Evolutionary conservation across 2,888 invertebrate species (phyloP).

Genomic region (Smittia aterrima): DNA sequence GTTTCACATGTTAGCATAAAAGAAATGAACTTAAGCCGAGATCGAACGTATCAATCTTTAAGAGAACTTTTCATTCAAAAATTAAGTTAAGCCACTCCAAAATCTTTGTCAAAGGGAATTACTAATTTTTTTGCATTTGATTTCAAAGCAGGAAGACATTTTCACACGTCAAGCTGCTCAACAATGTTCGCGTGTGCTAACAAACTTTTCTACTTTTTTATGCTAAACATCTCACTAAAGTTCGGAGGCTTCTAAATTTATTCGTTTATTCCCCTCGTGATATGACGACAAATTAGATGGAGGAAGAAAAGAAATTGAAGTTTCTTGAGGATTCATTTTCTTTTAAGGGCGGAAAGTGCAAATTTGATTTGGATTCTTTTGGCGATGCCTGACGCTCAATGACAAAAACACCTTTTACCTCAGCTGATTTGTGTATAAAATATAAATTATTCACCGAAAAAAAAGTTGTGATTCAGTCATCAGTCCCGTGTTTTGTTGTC

Average conservation of each 20-base stretch:
- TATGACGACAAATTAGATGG: neutral
- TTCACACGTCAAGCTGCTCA: constrained; percentile 1
- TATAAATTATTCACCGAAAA: constrained; percentile 10
- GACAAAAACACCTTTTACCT: neutral
- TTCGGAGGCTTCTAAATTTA: neutral
- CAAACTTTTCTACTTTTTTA: neutral
- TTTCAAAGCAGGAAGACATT: neutral
- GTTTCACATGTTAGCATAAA: too few relatives aligned
- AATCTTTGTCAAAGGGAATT: neutral
- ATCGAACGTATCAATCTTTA: too few relatives aligned
- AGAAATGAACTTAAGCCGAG: too few relatives aligned
- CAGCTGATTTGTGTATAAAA: neutral
- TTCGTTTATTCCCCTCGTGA: neutral
- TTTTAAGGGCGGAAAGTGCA: neutral
- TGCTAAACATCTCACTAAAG: neutral
- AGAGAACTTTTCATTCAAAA: too few relatives aligned
- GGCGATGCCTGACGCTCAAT: neutral
- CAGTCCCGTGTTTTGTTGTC: constrained; percentile 12
- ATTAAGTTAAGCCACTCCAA: too few relatives aligned
- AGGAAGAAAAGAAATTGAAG: neutral
- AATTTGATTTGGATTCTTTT: neutral
- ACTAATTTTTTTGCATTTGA: neutral
- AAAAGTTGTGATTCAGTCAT: constrained; percentile 4
- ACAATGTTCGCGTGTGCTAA: neutral
- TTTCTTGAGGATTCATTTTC: neutral